A percentile compares a stretch with the other conserved stretches of the same genome.
phyloP scores from a whole-genome alignment of 2,113 vertebrate genomes.

The Erinaceus europaeus region DNA sequence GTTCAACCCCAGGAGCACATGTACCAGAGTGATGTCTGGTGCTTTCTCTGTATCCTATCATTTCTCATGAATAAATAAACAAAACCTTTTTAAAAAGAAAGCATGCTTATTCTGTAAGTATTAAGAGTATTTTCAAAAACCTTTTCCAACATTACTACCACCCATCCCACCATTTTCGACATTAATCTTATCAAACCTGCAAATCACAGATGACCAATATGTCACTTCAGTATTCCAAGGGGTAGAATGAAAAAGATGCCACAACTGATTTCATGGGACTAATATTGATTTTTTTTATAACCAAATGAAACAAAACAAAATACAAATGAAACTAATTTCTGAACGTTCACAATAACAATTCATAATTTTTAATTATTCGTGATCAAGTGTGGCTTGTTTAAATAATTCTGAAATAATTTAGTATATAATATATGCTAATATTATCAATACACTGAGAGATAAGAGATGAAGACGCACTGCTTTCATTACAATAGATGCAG shows the following conservation, averaged over 20 bases:
- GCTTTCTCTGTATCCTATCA: too few relatives aligned
- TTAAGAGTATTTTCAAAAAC: too few relatives aligned
- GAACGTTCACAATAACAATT: background rate
- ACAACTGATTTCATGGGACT: background rate
- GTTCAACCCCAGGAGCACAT: too few relatives aligned
- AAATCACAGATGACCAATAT: background rate
- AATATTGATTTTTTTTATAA: conserved; percentile 13
- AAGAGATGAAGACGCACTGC: background rate
- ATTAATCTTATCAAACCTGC: background rate
- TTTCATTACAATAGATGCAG: background rate
- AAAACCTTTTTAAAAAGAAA: too few relatives aligned
- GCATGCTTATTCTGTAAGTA: too few relatives aligned
- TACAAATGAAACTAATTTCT: background rate
- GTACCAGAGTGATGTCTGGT: too few relatives aligned
- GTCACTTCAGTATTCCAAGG: background rate
- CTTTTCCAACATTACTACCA: background rate
- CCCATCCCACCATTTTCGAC: background rate
- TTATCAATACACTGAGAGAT: background rate
- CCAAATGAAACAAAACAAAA: background rate
- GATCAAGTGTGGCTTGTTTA: background rate
- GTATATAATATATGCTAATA: background rate
- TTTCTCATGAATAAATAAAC: too few relatives aligned
- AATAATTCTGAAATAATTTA: background rate
- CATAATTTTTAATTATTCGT: background rate
- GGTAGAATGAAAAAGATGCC: background rate